A percentile compares a stretch with the other conserved stretches of the same genome.
These are phyloP conservation scores for pig (Sus scrofa) DNA, from an alignment of 2,113 vertebrate species.

Conservation along the genomic window DNA sequence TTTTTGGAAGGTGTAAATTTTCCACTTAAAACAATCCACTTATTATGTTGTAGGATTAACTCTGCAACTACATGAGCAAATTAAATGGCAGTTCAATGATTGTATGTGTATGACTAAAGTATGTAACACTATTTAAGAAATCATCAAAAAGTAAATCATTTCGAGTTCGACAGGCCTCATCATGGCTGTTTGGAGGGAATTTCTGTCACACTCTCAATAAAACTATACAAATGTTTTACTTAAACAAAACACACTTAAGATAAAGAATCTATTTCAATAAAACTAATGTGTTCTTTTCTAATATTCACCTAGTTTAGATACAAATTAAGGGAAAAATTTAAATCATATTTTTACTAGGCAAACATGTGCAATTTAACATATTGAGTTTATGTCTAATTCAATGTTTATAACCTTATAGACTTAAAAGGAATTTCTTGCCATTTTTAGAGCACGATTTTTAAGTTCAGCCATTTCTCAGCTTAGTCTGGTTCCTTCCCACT, in stretches of 20 bases:
- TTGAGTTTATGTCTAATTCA: slow-evolving; percentile 3
- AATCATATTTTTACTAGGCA: slow-evolving; percentile 36
- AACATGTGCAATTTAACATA: slow-evolving; percentile 32
- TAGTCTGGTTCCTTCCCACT: slow-evolving; percentile 17
- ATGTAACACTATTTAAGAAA: slow-evolving; percentile 54
- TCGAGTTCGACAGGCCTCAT: slow-evolving; percentile 2
- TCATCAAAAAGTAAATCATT: slow-evolving; percentile 58
- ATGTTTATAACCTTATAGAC: neutral
- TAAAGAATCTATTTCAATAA: slow-evolving; percentile 43
- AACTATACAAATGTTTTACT: slow-evolving; percentile 26
- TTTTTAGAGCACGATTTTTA: slow-evolving; percentile 54
- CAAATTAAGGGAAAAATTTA: slow-evolving; percentile 18
- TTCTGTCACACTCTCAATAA: slow-evolving; percentile 57
- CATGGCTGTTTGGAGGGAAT: neutral
- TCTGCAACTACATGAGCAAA: slow-evolving; percentile 51
- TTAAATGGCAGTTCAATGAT: slow-evolving; percentile 58
- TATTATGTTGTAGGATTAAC: slow-evolving; percentile 60
- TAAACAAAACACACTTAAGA: slow-evolving; percentile 9
- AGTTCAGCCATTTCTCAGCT: slow-evolving; percentile 20
- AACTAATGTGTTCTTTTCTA: slow-evolving; percentile 30
- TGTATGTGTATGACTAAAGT: slow-evolving; percentile 49
- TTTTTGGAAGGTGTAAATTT: slow-evolving; percentile 65
- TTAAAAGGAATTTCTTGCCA: slow-evolving; percentile 19
- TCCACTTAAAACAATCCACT: slow-evolving; percentile 62
- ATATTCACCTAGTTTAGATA: slow-evolving; percentile 8